Evolutionary conservation across 2,797 vertebrate species (phyloP).

Genomic region (Octomys mimax): DNA sequence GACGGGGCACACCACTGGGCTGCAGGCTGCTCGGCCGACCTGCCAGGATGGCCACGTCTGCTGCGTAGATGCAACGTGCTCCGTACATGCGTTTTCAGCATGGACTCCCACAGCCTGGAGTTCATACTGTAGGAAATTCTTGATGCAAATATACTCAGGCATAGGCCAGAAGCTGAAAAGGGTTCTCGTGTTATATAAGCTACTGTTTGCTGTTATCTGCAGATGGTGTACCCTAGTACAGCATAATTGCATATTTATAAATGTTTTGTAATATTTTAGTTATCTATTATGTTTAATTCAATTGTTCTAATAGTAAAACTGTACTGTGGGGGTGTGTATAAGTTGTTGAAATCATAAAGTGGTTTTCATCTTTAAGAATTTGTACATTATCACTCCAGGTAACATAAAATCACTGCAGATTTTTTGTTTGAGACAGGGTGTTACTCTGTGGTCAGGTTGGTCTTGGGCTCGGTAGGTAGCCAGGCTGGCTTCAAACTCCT

Average conservation of each 20-base stretch:
- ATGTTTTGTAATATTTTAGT: background rate
- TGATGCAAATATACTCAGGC: background rate
- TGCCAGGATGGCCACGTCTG: background rate
- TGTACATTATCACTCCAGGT: background rate
- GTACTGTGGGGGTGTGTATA: background rate
- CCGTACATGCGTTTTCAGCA: background rate
- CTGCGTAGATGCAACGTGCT: background rate
- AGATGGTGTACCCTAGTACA: background rate
- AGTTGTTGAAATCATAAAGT: background rate
- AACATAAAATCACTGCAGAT: background rate
- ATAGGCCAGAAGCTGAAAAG: background rate
- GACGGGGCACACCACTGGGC: too few relatives aligned
- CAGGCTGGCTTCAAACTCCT: background rate
- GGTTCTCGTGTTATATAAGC: background rate
- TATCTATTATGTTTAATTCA: background rate
- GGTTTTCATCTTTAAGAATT: background rate
- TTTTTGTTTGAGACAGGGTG: background rate
- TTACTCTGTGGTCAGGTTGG: background rate
- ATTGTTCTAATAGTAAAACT: slow-evolving; percentile 3
- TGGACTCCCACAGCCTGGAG: background rate
- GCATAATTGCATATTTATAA: background rate
- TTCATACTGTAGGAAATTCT: background rate
- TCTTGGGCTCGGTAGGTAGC: background rate
- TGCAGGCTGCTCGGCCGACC: background rate
- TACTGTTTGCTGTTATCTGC: background rate